Base-by-base conservation (phyloP, 2,888 invertebrate genomes). In the Cerastis rubricosa region DNA sequence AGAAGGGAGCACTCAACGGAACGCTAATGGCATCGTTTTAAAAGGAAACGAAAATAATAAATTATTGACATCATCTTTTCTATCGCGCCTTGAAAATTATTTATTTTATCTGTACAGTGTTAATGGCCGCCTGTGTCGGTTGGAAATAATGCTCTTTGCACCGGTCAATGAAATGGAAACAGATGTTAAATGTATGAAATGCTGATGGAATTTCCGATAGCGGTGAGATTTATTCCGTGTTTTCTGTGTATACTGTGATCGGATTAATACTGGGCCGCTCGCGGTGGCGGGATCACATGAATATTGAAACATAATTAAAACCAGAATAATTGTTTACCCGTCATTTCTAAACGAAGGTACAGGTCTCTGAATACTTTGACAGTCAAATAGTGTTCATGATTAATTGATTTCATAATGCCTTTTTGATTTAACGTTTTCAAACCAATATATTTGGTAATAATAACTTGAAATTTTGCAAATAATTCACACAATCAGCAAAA, bases 21-120 rank as follows among this genome's bases (percentile, higher is more conserved):
- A 87, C 92, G 91, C 93, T 95, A 95, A 95, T 95, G 94, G 95
- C 93, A 83, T 91, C 93, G 91, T 92, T 94, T 95, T 94, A 92
- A 93, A 93, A 93, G 93, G 93, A 93, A 94, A 93, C 91, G 93
- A 95, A 95, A 94, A 95, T 94, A 95, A 95, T 95, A 94, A 94
- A 94, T 95, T 95, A 95, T 96, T 95, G 94, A 95, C 94, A 94
- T 93, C 92, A 92, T 91, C 91, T 92, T 88, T 93, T 92, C 89
- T 92, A 92, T 93, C 91, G 92, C 90, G 90, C 90, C 90, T 89
- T 89, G 87, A 88, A 92, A 92, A 92, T 92, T 93, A 92, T 94
- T 94, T 93, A 92, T 94, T 93, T 91, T 92, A 91, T 92, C 90
- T 90, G 75, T 86, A 71, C 83, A 78, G 85, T 82, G 83, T 86